phyloP scores from a whole-genome alignment of 2,888 invertebrate species.

The Plagodis dolabraria region DNA sequence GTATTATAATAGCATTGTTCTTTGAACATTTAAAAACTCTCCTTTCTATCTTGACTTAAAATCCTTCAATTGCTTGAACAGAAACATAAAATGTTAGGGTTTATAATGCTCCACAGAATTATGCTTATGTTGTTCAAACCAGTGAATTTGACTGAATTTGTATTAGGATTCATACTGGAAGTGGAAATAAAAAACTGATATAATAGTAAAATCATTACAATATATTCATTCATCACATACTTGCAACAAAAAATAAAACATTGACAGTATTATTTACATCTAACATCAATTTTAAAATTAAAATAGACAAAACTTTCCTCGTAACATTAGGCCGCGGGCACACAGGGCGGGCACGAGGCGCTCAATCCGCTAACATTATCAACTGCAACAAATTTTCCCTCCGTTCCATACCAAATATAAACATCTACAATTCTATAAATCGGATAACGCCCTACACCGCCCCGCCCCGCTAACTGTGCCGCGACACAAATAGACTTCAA shows the following conservation, averaged over 20 bases:
- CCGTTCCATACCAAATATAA: slow-evolving; percentile 18
- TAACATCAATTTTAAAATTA: slow-evolving; percentile 24
- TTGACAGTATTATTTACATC: slow-evolving; percentile 54
- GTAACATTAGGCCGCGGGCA: slow-evolving; percentile 7
- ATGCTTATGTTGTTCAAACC: too few species aligned
- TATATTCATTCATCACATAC: slow-evolving; percentile 38
- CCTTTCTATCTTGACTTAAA: too few species aligned
- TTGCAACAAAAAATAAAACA: slow-evolving; percentile 39
- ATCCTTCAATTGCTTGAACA: too few species aligned
- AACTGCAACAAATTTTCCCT: slow-evolving; percentile 31
- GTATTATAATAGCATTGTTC: too few species aligned
- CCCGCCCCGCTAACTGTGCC: slow-evolving; percentile 19
- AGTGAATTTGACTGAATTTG: not conserved
- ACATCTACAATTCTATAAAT: slow-evolving; percentile 27
- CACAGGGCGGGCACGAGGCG: slow-evolving; percentile 26
- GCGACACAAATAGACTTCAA: slow-evolving; percentile 9
- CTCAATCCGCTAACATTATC: slow-evolving; percentile 13
- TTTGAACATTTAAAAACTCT: too few species aligned
- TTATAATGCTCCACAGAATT: too few species aligned
- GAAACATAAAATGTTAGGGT: too few species aligned
- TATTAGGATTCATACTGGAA: not conserved
- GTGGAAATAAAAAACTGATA: slow-evolving; percentile 9
- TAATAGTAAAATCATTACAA: slow-evolving; percentile 35
- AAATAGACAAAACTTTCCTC: slow-evolving; percentile 38
- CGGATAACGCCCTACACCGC: slow-evolving; percentile 17